A percentile compares a stretch with the other conserved stretches of the same genome.
These are phyloP conservation scores for Diloba caeruleocephala DNA, from an alignment of 2,888 invertebrate species.

Conservation along the genomic window DNA sequence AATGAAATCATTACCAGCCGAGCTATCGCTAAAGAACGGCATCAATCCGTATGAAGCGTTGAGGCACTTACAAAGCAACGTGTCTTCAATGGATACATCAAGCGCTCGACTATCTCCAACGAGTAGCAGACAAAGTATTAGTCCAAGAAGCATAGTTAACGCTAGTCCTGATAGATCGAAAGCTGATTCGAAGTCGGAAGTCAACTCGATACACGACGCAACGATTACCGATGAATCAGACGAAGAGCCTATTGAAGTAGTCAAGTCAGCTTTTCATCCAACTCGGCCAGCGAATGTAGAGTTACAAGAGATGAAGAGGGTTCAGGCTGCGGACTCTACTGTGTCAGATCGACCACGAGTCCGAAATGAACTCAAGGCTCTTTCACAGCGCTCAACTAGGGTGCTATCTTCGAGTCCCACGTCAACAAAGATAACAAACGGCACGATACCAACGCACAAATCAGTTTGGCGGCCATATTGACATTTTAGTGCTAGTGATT, in stretches of 20 bases:
- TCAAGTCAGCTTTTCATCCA: constrained; percentile 93
- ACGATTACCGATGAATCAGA: constrained; percentile 91
- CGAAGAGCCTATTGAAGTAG: constrained; percentile 93
- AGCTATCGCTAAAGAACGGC: constrained; percentile 87
- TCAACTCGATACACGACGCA: constrained; percentile 90
- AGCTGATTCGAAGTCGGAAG: constrained; percentile 89
- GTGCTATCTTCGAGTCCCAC: constrained; percentile 83
- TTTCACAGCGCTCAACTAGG: constrained; percentile 86
- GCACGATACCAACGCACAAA: constrained; percentile 89
- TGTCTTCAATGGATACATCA: constrained; percentile 83
- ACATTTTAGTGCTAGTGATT: constrained; percentile 67
- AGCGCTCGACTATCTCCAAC: constrained; percentile 87
- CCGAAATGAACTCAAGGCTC: constrained; percentile 90
- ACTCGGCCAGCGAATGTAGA: constrained; percentile 90
- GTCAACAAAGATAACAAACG: constrained; percentile 89
- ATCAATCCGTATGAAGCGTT: constrained; percentile 89
- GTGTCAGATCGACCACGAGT: constrained; percentile 84
- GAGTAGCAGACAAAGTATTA: constrained; percentile 88
- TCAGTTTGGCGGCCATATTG: constrained; percentile 94
- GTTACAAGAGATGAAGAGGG: constrained; percentile 86
- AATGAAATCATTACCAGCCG: constrained; percentile 82
- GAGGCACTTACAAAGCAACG: constrained; percentile 80
- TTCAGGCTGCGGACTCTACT: constrained; percentile 90
- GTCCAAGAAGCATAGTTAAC: constrained; percentile 82
- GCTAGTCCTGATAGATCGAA: constrained; percentile 85